Percentiles rank a stretch among this genome's conserved stretches.
phyloP scores from a whole-genome alignment of 2,797 vertebrate genomes.

The Sparus aurata region DNA sequence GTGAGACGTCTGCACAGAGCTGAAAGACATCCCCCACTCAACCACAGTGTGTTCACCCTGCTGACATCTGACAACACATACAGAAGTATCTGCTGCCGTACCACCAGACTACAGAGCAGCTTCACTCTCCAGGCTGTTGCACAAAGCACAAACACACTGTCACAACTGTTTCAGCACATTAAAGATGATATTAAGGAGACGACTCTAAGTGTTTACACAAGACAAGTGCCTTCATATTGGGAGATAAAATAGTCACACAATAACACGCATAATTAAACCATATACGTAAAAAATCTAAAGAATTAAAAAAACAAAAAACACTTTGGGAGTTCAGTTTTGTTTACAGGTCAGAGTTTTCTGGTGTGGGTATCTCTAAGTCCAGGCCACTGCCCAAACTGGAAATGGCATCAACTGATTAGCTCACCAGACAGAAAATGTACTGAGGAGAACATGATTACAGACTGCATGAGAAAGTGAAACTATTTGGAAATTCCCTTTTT shows the following conservation, averaged over 20 bases:
- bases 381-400: not conserved
- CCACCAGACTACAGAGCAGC: too few relatives aligned
- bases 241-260: conserved; percentile 1
- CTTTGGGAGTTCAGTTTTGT: not conserved
- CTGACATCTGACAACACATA: too few relatives aligned
- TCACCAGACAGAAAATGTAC: not conserved
- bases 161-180: not conserved
- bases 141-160: too few relatives aligned
- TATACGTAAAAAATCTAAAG: not conserved
- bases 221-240: not conserved
- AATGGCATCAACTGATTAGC: not conserved
- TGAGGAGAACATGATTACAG: not conserved
- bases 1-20: too few relatives aligned
- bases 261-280: not conserved
- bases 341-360: not conserved
- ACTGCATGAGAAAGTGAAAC: not conserved
- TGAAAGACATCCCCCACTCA: too few relatives aligned
- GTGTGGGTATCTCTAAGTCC: not conserved
- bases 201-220: not conserved
- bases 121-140: too few relatives aligned
- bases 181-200: not conserved
- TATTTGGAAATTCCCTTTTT: not conserved
- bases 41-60: too few relatives aligned
- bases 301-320: not conserved
- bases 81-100: too few relatives aligned